phyloP scores from a whole-genome alignment of 2,797 vertebrate genomes.

The Orestias chungarensis region DNA sequence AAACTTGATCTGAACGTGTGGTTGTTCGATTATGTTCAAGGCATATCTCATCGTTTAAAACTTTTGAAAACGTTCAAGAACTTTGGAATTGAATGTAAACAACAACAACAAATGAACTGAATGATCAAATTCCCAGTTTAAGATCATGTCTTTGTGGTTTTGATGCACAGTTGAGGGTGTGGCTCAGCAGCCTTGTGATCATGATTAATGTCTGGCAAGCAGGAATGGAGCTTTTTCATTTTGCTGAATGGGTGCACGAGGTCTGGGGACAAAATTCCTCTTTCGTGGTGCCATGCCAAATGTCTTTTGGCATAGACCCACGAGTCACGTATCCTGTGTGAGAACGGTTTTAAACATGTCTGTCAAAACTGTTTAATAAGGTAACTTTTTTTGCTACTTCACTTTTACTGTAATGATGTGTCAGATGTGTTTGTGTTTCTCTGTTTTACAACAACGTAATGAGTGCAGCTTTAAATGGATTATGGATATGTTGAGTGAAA shows the following conservation, averaged over 20 bases:
- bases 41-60: too few relatives aligned
- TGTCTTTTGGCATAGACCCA: not conserved
- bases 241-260: too few relatives aligned
- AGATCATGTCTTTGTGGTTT: not conserved
- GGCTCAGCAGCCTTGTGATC: constrained; percentile 1
- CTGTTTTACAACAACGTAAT: not conserved
- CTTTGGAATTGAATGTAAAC: too few relatives aligned
- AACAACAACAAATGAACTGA: not conserved
- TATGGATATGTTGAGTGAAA: too few relatives aligned
- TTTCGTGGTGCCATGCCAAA: too few relatives aligned
- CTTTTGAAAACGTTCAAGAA: too few relatives aligned
- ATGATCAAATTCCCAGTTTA: too few relatives aligned
- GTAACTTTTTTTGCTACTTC: not conserved
- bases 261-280: too few relatives aligned
- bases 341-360: not conserved
- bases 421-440: not conserved
- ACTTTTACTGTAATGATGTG: not conserved
- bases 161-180: not conserved
- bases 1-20: too few relatives aligned
- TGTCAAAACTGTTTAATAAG: not conserved
- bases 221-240: too few relatives aligned
- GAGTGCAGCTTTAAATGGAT: not conserved
- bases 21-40: too few relatives aligned
- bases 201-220: not conserved
- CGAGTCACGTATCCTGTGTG: too few relatives aligned